phyloP scores from a whole-genome alignment of 1,140 invertebrate species.

The Drosophila simulans region DNA sequence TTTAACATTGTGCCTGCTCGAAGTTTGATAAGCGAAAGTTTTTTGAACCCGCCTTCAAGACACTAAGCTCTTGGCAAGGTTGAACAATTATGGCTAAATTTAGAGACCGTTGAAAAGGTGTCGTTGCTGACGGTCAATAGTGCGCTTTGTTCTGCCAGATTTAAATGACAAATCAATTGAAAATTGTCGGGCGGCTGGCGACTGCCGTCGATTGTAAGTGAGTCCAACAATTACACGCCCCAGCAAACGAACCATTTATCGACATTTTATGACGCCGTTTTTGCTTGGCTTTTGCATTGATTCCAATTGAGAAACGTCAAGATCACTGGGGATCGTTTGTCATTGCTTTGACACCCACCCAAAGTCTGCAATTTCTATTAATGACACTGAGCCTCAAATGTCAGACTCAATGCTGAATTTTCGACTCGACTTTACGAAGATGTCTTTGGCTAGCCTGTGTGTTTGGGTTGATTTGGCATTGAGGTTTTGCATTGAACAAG shows the following conservation, averaged over 20 bases:
- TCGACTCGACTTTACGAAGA: constrained; percentile 53
- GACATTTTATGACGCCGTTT: constrained; percentile 21
- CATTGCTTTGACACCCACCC: constrained; percentile 73
- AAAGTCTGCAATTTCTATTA: constrained; percentile 68
- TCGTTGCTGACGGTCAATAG: constrained; percentile 40
- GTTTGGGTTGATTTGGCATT: constrained; percentile 58
- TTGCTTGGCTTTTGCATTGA: constrained; percentile 49
- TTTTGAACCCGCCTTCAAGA: constrained; percentile 58
- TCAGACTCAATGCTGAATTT: constrained; percentile 60
- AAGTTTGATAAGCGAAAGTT: constrained; percentile 77
- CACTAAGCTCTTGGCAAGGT: constrained; percentile 55
- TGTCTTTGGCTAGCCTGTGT: constrained; percentile 39
- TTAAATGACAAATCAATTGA: constrained; percentile 58
- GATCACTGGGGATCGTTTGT: constrained; percentile 55
- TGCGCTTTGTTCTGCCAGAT: constrained; percentile 26
- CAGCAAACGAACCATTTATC: constrained; percentile 41
- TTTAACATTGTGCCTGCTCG: constrained; percentile 46
- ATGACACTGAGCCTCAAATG: constrained; percentile 73
- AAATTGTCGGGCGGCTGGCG: background rate
- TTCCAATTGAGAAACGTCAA: constrained; percentile 50
- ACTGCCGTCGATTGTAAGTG: constrained; percentile 47
- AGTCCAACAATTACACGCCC: constrained; percentile 59
- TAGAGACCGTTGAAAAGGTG: constrained; percentile 39
- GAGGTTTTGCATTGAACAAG: constrained; percentile 34
- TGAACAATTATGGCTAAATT: constrained; percentile 59